These are phyloP conservation scores for Alethe diademata DNA, from an alignment of 2,113 vertebrate genomes.

Conservation along the genomic window DNA sequence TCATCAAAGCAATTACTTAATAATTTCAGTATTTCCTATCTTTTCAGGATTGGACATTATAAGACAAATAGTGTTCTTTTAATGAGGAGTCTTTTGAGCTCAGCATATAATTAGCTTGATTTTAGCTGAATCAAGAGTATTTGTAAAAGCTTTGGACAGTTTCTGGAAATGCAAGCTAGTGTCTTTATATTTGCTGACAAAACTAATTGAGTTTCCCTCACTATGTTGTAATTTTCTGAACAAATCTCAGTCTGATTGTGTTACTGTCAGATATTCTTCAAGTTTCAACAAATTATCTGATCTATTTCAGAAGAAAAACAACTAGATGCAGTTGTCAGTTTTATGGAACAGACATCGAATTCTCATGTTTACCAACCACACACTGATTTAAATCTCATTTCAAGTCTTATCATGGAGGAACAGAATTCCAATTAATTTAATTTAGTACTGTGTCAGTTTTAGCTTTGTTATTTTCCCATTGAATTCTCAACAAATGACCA, in stretches of 20 bases:
- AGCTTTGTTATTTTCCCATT: background rate
- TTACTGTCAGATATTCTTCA: background rate
- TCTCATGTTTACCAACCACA: background rate
- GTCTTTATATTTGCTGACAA: conserved; percentile 34
- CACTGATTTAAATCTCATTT: background rate
- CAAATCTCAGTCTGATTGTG: background rate
- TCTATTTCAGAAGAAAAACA: background rate
- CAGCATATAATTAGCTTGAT: background rate
- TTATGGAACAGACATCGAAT: background rate
- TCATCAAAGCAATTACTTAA: background rate
- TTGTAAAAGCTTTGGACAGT: conserved; percentile 8
- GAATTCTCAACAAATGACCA: background rate
- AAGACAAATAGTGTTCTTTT: background rate
- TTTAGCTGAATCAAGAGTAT: conserved; percentile 24
- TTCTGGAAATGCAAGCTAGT: conserved; percentile 27
- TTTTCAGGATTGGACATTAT: background rate
- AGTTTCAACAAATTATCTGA: background rate
- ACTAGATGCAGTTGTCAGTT: background rate
- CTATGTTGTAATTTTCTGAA: background rate
- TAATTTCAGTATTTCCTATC: background rate
- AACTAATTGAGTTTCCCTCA: conserved; percentile 13
- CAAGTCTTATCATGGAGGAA: background rate
- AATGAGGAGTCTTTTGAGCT: background rate
- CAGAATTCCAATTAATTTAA: conserved; percentile 8
- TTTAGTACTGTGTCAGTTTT: background rate